Percentiles rank a stretch among this genome's conserved stretches.
phyloP scores from a whole-genome alignment of 2,113 vertebrate genomes.

The Vulpes vulpes region DNA sequence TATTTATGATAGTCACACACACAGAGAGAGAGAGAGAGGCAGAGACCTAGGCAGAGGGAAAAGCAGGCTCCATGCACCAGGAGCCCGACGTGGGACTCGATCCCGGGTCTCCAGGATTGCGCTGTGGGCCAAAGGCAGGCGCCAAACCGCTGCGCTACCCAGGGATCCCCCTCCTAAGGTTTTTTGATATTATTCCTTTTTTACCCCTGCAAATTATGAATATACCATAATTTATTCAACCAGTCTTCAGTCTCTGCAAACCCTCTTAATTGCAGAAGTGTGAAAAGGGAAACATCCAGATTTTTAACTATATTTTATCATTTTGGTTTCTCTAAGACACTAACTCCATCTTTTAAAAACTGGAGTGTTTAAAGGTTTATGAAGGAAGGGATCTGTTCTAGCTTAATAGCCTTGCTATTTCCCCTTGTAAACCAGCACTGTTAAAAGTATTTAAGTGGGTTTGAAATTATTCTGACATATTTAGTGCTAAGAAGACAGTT shows the following conservation, averaged over 20 bases:
- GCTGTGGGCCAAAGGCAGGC: too few relatives aligned
- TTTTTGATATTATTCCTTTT: neutral
- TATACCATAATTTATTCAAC: neutral
- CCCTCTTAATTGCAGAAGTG: neutral
- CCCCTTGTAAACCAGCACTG: neutral
- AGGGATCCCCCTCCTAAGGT: neutral
- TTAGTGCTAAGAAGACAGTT: neutral
- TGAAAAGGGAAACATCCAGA: neutral
- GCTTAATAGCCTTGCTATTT: neutral
- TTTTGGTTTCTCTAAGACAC: neutral
- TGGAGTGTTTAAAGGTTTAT: neutral
- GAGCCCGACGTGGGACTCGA: too few relatives aligned
- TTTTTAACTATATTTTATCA: conserved; percentile 37
- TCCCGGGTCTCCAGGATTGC: too few relatives aligned
- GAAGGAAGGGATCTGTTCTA: neutral
- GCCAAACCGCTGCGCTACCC: too few relatives aligned
- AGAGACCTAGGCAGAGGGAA: too few relatives aligned
- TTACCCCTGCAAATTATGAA: neutral
- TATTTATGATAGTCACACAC: too few relatives aligned
- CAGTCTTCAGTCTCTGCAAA: neutral
- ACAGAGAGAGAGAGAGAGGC: too few relatives aligned
- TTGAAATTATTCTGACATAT: conserved; percentile 4
- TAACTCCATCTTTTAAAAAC: neutral
- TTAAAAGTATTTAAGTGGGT: neutral
- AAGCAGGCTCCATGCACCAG: too few relatives aligned